Base-by-base conservation (phyloP, 2,888 invertebrate genomes). In the Meliscaeva auricollis region DNA sequence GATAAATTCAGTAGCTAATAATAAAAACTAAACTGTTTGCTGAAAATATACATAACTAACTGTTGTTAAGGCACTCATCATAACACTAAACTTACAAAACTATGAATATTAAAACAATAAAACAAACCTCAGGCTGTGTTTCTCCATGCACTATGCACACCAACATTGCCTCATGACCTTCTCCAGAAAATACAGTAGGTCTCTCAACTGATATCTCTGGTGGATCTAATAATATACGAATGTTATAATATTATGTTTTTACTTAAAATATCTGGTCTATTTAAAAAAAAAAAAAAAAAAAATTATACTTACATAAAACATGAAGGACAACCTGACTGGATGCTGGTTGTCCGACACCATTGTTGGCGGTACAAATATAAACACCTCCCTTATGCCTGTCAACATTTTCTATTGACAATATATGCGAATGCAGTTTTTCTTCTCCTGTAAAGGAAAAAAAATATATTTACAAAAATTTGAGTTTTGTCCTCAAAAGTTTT, bases 111-210 rank as follows among this genome's bases (percentile, higher is more conserved):
- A 15, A 1, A 9, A 0, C 8, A 3, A 15, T 15, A n/a, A 22
- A 60, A 41, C 60, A 17, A 93, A 95, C 95, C 93, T 94, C 94
- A 77, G 95, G 94, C 89, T 94, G 94, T 78, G 94, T 95, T 91
- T 95, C 95, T 30, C 95, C 94, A 89, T 95, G 95, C 41, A 95
- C 95, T 87, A 95, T 94, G 90, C 95, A 95, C 66, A 95, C 95
- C 69, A 95, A 93, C 90, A 94, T 94, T 26, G 95, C 95, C 90
- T 95, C 95, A 88, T 94, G 93, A 76, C 95, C 95, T 90, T 95
- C 95, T 11, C 94, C 95, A 5, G 95, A 94, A 90, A 95, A 95
- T 73, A 95, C 94, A 90, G 95, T 93, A 60, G 94, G 93, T 88
- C 94, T 93, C 90, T 95, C 95, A 83, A 95, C 92, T 88, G 91